phyloP scores from a whole-genome alignment of 2,797 vertebrate species.

The Distichodus sexfasciatus region DNA sequence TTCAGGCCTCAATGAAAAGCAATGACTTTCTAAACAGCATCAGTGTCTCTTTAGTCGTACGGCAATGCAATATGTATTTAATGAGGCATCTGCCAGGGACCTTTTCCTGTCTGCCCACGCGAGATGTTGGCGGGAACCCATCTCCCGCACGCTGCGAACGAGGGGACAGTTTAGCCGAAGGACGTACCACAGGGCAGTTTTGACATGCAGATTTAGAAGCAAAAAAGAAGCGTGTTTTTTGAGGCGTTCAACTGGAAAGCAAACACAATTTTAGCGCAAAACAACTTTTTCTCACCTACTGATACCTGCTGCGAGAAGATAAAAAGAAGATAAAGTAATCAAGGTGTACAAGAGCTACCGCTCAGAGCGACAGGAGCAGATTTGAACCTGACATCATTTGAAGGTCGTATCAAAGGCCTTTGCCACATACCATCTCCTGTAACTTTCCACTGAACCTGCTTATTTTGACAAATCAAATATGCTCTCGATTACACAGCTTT shows the following conservation, averaged over 20 bases:
- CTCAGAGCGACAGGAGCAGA: not conserved
- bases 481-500: not conserved
- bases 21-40: conserved; percentile 55
- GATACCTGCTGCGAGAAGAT: too few species aligned
- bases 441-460: not conserved
- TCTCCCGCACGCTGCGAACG: conserved; percentile 8
- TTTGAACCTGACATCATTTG: not conserved
- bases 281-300: too few species aligned
- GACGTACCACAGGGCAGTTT: conserved; percentile 13
- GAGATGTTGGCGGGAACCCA: conserved; percentile 5
- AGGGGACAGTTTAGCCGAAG: conserved; percentile 3
- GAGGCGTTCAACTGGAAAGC: not conserved
- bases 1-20: conserved; percentile 65
- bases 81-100: conserved; percentile 47
- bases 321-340: not conserved
- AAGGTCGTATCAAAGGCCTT: not conserved
- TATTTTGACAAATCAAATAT: not conserved
- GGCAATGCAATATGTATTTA: conserved; percentile 48
- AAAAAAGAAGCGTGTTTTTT: not conserved
- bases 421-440: not conserved
- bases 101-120: conserved; percentile 16
- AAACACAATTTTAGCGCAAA: not conserved
- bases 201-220: conserved; percentile 3
- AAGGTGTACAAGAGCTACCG: not conserved
- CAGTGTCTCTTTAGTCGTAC: conserved; percentile 43